Base-by-base conservation (phyloP, 2,888 invertebrate genomes). In the Archips crataeganus region DNA sequence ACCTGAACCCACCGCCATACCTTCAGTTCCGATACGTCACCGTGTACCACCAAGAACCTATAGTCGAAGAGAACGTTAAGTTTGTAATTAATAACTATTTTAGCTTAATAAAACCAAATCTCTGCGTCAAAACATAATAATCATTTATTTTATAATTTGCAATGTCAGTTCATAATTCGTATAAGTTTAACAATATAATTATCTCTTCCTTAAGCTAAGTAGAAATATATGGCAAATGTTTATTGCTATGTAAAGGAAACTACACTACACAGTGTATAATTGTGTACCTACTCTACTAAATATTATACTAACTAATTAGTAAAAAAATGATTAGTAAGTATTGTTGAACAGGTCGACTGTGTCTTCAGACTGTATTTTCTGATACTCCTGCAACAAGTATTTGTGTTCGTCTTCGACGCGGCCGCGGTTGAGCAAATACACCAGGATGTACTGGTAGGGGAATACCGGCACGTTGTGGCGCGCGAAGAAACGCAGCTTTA, bases 391-490 rank as follows among this genome's bases (percentile, higher is more conserved):
- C 69, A 94, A 81, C 71, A 93, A 80, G 80, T 94, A 94, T 77
- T 94, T 94, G 70, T 90, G 87, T 80, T 94, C 90, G 69, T 94
- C 91, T 1, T 90, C 87, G 0, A 93, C 91, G 6, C 84, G 85
- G 2, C 94, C 94, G 61, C 92, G 83, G 75, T 92, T 93, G 61
- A 94, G 82, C 15, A 94, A 83, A 75, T 90, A 91, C 6, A 94
- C 90, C 47, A 94, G 79, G 42, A 94, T 92, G 76, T 93, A 94
- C 77, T 94, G 94, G 79, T 94, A 94, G 0, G 94, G 94, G 76
- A 92, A 92, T 2, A 94, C 94, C 0, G 94, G 94, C 3, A 94
- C 94, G 73, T 93, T 90, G 81, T 94, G 94, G 13, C 91, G 91
- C 15, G 92, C 89, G 79, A 94, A 94, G 79, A 94, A 94, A 1